Percentiles rank a stretch among this genome's conserved stretches.
Evolutionary conservation across 2,888 invertebrate species (phyloP).

Genomic region (Drosophila prolongata): DNA sequence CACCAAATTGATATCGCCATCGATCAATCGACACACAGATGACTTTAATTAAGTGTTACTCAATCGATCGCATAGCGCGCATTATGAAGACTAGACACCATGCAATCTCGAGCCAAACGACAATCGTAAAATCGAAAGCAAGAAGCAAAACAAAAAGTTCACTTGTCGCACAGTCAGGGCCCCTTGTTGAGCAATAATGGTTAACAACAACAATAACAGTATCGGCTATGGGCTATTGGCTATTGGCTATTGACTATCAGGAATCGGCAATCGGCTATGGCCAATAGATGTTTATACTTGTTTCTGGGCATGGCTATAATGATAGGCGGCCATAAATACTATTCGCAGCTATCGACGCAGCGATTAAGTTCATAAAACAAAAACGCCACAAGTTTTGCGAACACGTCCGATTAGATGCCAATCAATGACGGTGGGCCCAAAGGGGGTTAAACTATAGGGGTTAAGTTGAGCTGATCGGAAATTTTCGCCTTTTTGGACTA

Average conservation of each 20-base stretch:
- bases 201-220: slow-evolving; percentile 18
- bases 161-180: slow-evolving; percentile 33
- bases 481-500: no score
- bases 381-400: slow-evolving; percentile 17
- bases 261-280: slow-evolving; percentile 17
- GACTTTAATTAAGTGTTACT: slow-evolving; percentile 50
- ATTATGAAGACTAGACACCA: slow-evolving; percentile 26
- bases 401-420: slow-evolving; percentile 27
- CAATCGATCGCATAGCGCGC: slow-evolving; percentile 51
- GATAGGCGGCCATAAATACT: slow-evolving; percentile 48
- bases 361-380: slow-evolving; percentile 63
- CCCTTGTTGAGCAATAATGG: slow-evolving; percentile 2
- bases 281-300: slow-evolving; percentile 46
- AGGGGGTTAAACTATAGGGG: slow-evolving; percentile 2
- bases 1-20: slow-evolving; percentile 4
- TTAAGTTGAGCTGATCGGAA: background rate
- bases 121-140: slow-evolving; percentile 44
- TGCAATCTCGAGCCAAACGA: slow-evolving; percentile 36
- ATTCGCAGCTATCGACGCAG: slow-evolving; percentile 53
- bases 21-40: slow-evolving; percentile 25
- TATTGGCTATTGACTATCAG: background rate
- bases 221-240: background rate
- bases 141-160: slow-evolving; percentile 30
- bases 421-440: background rate
- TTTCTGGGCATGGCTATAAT: slow-evolving; percentile 48